Evolutionary conservation across 1,140 invertebrate genomes (phyloP).

Genomic region (Metaphire vulgaris): DNA sequence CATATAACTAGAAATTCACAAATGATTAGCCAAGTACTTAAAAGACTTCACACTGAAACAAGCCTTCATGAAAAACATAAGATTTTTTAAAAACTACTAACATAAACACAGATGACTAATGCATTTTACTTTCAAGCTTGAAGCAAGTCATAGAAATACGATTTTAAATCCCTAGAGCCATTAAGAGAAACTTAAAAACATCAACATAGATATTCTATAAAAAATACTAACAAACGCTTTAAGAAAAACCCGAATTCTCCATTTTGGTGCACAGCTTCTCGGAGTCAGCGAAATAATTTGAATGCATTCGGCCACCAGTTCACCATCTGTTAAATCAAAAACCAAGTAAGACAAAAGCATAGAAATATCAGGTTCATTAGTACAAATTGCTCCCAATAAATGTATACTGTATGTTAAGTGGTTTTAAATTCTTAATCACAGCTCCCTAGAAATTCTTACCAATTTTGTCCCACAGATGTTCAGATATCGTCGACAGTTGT

Average conservation of each 20-base stretch:
- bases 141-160: background rate
- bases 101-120: background rate
- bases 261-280: background rate
- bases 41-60: too few species aligned
- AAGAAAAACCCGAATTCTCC: background rate
- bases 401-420: background rate
- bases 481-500: background rate
- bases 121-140: background rate
- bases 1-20: background rate
- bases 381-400: background rate
- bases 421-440: background rate
- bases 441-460: background rate
- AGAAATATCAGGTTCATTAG: background rate
- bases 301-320: background rate
- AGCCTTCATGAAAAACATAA: too few species aligned
- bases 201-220: background rate
- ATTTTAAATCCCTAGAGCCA: too few species aligned
- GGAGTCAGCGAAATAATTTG: background rate
- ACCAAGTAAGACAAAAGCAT: background rate
- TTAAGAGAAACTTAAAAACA: too few species aligned
- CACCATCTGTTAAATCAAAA: background rate
- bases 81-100: background rate
- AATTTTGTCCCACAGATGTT: background rate
- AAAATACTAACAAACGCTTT: background rate
- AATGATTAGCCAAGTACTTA: background rate